Conservation (phyloP, 2,888 invertebrate genomes). For the Eledone cirrhosa region DNA sequence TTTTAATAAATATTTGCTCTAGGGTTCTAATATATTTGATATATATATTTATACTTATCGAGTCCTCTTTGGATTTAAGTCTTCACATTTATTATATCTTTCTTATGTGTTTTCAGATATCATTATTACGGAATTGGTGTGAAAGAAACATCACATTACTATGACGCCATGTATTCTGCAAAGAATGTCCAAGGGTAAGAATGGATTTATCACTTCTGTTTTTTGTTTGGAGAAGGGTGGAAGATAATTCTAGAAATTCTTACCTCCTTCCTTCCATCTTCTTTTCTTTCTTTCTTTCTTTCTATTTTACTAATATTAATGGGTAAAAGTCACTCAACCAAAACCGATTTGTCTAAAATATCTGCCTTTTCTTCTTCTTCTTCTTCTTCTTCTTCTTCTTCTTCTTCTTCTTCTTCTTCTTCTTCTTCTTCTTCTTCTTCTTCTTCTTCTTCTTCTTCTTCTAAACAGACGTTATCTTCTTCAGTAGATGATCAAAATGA, state of each 20-base stretch:
- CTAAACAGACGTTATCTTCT: too few relatives aligned
- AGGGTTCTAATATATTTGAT: too few relatives aligned
- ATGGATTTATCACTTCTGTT: background rate
- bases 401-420: background rate
- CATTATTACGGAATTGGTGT: slow-evolving; percentile 71
- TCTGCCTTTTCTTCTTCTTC: background rate
- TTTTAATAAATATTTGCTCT: too few relatives aligned
- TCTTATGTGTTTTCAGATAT: slow-evolving; percentile 55
- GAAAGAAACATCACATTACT: slow-evolving; percentile 67
- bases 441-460: background rate
- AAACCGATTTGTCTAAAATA: background rate
- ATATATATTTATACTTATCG: too few relatives aligned
- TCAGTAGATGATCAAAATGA: background rate
- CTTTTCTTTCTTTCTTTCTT: too few relatives aligned
- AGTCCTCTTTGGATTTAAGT: too few relatives aligned
- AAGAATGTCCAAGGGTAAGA: slow-evolving; percentile 64
- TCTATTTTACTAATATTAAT: too few relatives aligned
- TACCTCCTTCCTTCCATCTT: too few relatives aligned
- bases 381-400: background rate
- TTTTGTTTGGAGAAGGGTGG: background rate
- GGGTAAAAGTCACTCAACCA: too few relatives aligned
- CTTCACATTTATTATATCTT: too few relatives aligned
- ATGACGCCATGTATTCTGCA: slow-evolving; percentile 67
- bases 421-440: background rate
- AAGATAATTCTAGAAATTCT: background rate